These are phyloP conservation scores for Chromis chromis DNA, from an alignment of 2,797 vertebrate genomes.

Conservation along the genomic window DNA sequence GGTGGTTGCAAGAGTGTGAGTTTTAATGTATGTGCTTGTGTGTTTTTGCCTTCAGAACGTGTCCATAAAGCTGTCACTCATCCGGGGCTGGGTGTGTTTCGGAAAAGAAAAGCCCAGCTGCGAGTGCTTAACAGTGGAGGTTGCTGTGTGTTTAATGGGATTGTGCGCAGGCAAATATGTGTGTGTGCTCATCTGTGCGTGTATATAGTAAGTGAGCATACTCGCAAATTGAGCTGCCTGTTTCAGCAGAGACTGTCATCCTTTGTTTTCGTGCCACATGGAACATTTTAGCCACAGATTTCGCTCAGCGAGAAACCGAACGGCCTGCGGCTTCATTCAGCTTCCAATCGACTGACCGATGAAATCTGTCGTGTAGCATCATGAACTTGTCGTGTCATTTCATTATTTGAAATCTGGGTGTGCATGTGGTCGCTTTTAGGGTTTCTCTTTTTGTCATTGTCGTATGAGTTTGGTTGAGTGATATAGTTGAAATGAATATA, in stretches of 20 bases:
- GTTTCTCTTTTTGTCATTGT: too few species aligned
- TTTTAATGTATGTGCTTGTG: constrained; percentile 36
- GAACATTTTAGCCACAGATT: constrained; percentile 34
- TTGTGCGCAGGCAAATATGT: constrained; percentile 6
- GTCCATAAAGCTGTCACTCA: constrained; percentile 71
- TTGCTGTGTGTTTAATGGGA: constrained; percentile 49
- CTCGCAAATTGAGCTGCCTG: constrained; percentile 36
- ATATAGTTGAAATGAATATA: constrained; percentile 8
- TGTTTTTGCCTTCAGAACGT: constrained; percentile 32
- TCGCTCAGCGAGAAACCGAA: constrained; percentile 8
- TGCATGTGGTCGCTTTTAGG: background rate
- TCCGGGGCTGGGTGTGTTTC: constrained; percentile 24
- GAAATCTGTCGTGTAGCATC: constrained; percentile 29
- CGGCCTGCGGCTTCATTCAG: constrained; percentile 28
- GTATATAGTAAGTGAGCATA: background rate
- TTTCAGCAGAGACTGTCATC: constrained; percentile 35
- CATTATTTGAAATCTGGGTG: constrained; percentile 4
- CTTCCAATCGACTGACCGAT: constrained; percentile 48
- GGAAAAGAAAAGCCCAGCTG: constrained; percentile 67
- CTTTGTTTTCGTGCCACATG: constrained; percentile 56
- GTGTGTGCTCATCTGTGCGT: background rate
- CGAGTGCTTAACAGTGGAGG: constrained; percentile 57
- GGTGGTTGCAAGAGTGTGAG: background rate
- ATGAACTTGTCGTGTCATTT: background rate
- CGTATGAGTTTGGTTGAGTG: too few species aligned